phyloP scores from a whole-genome alignment of 2,113 vertebrate genomes.

The Oryzias melastigma region DNA sequence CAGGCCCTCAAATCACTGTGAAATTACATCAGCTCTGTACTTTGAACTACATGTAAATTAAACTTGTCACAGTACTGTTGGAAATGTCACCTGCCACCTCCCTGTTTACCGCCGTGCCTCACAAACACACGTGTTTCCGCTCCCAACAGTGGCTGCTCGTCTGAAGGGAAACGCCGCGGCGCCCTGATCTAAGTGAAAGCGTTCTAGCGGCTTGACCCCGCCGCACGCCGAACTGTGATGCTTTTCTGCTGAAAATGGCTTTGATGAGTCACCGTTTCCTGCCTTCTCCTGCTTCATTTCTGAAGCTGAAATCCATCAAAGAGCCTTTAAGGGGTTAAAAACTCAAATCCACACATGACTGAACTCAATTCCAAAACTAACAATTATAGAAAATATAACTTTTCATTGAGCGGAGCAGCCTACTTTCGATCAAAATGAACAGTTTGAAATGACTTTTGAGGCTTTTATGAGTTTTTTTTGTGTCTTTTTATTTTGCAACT shows the following conservation, averaged over 20 bases:
- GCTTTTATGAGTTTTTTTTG: too few species aligned
- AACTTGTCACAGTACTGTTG: conserved; percentile 53
- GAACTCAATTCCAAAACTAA: too few species aligned
- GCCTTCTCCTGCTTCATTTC: too few species aligned
- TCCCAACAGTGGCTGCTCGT: conserved; percentile 35
- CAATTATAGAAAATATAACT: too few species aligned
- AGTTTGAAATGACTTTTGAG: too few species aligned
- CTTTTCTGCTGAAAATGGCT: not conserved
- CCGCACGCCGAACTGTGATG: not conserved
- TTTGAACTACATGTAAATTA: conserved; percentile 67
- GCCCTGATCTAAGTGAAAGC: conserved; percentile 17
- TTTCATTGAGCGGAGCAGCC: too few species aligned
- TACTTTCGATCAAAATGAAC: too few species aligned
- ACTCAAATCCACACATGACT: too few species aligned
- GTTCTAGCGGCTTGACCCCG: conserved; percentile 18
- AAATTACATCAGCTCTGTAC: conserved; percentile 62
- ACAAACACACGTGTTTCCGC: conserved; percentile 16
- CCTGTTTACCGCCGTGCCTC: conserved; percentile 40
- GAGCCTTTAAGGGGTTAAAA: too few species aligned
- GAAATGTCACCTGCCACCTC: conserved; percentile 64
- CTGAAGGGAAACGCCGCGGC: conserved; percentile 13
- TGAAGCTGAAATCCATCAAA: too few species aligned
- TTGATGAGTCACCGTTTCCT: not conserved
- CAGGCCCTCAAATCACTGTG: conserved; percentile 59
- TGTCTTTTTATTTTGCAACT: too few species aligned